Base-by-base conservation (phyloP, 1,140 invertebrate species). In the Acromyrmex echinatior region DNA sequence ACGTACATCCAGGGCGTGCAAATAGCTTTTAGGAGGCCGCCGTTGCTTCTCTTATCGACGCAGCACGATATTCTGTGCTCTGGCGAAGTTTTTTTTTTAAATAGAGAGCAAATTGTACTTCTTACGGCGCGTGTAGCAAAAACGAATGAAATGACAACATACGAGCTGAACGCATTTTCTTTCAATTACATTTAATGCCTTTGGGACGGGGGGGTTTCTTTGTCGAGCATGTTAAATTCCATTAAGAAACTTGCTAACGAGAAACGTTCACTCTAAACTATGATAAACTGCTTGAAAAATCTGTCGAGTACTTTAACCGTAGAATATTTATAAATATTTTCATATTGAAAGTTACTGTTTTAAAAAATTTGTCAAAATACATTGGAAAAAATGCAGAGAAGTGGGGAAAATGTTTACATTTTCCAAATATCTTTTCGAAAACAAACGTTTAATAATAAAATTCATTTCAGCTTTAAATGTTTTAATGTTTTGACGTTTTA, bases 21-120 rank as follows among this genome's bases (percentile, higher is more conserved):
- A 80, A 80, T 62, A 80, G 77, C 77, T 80, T 79, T 80, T 80
- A 68, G 77, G 45, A 68, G 49, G n/a, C 45, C 49, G 21, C 18
- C 45, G 45, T 49, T 35, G 45, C 45, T 12, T 25, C 60, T 79
- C 28, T 53, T 80, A 68, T 80, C 77, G 45, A 45, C n/a, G 21
- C 28, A 21, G 56, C 70, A 9, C 62, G 62, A 80, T 80, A 68
- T 80, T 68, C 77, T 53, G 21, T 66, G 45, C 62, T 68, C 62
- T 21, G 18, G 62, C 25, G 21, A 66, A 79, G 45, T 28, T 73
- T 80, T 80, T 80, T 39, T 39, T 80, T 68, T 80, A 53, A 80
- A 68, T 68, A 63, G 45, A 66, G 62, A 68, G 45, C 68, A 68
- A 80, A 80, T 80, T 51, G 45, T 16, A 45, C 62, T 68, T 25